Conservation (phyloP, 2,113 vertebrate genomes). For the Zosterops japonicus region DNA sequence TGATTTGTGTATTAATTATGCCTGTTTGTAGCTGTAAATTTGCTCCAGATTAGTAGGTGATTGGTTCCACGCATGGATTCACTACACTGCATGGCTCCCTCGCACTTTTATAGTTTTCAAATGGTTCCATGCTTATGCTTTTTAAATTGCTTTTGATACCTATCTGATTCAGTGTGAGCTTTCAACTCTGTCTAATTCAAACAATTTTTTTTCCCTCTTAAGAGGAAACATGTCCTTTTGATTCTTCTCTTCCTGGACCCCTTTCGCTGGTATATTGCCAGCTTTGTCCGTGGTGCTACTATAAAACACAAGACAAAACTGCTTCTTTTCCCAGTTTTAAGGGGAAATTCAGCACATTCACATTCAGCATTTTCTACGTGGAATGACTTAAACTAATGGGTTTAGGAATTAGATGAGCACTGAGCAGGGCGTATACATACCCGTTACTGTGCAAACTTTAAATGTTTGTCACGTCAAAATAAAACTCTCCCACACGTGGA, state of each 20-base stretch:
- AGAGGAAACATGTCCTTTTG: neutral
- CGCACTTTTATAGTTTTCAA: constrained; percentile 3
- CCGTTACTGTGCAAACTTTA: neutral
- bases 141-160: constrained; percentile 13
- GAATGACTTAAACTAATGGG: neutral
- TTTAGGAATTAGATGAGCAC: neutral
- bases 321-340: neutral
- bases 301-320: neutral
- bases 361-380: neutral
- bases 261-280: neutral
- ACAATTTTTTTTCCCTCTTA: neutral
- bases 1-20: constrained; percentile 66
- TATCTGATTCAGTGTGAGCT: neutral
- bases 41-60: constrained; percentile 54
- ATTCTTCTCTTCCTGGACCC: neutral
- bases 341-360: neutral
- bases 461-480: neutral
- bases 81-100: neutral
- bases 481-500: constrained; percentile 21
- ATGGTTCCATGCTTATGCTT: neutral
- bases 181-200: constrained; percentile 10
- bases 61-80: neutral
- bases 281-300: constrained; percentile 32
- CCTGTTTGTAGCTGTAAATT: constrained; percentile 61
- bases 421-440: neutral